Base-by-base conservation (phyloP, 2,113 vertebrate genomes). In the Coryphaenoides rupestris region DNA sequence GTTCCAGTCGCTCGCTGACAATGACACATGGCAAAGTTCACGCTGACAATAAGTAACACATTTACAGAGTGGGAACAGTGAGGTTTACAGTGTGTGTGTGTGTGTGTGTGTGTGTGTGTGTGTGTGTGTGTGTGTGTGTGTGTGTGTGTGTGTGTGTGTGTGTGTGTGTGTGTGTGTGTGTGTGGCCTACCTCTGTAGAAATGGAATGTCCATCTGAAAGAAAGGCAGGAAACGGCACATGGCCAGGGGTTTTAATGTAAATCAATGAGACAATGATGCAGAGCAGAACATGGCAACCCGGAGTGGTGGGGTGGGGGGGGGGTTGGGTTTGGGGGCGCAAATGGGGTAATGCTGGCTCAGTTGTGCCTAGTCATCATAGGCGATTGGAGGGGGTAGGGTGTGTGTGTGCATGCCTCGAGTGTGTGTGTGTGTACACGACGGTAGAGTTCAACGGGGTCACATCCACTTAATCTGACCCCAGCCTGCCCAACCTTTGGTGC, bases 191-290 rank as follows among this genome's bases (percentile, higher is more conserved):
- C 88, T 91, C 80, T 96, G 94, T 67, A 96, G 84, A 83, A 95
- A 92, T 0, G 92, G 90, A 68, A 96, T 89, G 45, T 95, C 93
- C 92, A 98, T 89, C 96, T 98, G 89, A 69, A 87, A 81, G 55
- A 86, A 62, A 2, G 1, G 2, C 56, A 73, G 67, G 54, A 66
- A 5, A 17, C 2, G 12, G 40, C 12, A 47, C 12, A 60, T 22
- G 19, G 7, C 1, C 19, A 21, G 21, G 15, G 59, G n/a, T 50
- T 49, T n/a, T 50, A n/a, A 50, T n/a, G n/a, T 50, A 17, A 17
- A 50, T 50, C n/a, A 50, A 40, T 40, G 33, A 40, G 33, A 16
- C 47, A 50, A 50, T 17, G n/a, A 50, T 50, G 15, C 17, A 50
- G 15, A n/a, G 17, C 33, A 40, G 33, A 50, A 50, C 17, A 4